Conservation (phyloP, 2,888 invertebrate species). For the Ennomos quercinarius region DNA sequence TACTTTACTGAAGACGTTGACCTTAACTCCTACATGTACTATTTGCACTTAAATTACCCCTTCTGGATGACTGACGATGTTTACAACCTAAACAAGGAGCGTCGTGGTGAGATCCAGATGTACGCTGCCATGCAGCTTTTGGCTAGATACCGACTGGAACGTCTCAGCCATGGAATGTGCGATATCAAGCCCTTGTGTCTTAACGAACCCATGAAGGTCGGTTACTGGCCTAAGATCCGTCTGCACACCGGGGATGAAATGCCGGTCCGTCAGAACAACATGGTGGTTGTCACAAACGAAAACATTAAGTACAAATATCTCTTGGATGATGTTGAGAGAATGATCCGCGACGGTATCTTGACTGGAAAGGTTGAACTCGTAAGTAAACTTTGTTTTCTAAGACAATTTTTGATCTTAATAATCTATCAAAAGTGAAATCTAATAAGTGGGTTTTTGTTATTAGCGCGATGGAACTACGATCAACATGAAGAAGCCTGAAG, state of each 20-base stretch:
- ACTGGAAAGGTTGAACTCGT: conserved; percentile 71
- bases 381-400: conserved; percentile 44
- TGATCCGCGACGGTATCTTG: conserved; percentile 80
- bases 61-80: conserved; percentile 87
- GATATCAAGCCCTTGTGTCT: conserved; percentile 78
- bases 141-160: conserved; percentile 84
- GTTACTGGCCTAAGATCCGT: conserved; percentile 86
- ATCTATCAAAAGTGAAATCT: too few relatives aligned
- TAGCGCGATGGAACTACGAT: conserved; percentile 86
- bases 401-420: background rate
- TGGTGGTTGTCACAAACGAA: conserved; percentile 55
- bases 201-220: conserved; percentile 70
- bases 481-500: conserved; percentile 87
- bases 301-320: conserved; percentile 61
- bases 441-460: conserved; percentile 24
- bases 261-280: conserved; percentile 81
- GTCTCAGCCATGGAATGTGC: conserved; percentile 78
- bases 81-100: conserved; percentile 75
- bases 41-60: conserved; percentile 88
- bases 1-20: conserved; percentile 93
- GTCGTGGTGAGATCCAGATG: conserved; percentile 85
- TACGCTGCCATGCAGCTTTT: conserved; percentile 87
- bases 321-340: conserved; percentile 76
- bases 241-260: conserved; percentile 85
- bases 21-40: conserved; percentile 89